phyloP scores from a whole-genome alignment of 1,140 invertebrate genomes.

The Monochamus saltuarius region DNA sequence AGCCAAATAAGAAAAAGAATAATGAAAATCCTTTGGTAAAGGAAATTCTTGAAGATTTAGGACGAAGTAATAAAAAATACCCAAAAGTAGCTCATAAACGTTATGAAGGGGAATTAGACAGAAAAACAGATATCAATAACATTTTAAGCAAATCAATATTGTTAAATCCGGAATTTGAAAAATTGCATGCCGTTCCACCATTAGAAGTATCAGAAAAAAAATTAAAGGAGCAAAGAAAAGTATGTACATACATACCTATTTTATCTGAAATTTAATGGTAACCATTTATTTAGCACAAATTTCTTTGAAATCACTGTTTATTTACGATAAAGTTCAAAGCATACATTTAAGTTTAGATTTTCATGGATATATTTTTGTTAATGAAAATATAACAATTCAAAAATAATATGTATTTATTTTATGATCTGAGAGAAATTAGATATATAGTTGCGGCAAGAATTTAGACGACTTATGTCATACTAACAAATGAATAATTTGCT shows the following conservation, averaged over 20 bases:
- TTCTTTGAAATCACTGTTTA: no score
- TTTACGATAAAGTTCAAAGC: no score
- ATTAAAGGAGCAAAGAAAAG: constrained; percentile 62
- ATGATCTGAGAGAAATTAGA: no score
- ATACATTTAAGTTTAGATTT: no score
- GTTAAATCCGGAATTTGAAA: constrained; percentile 67
- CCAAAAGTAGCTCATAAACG: constrained; percentile 31
- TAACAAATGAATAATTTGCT: no score
- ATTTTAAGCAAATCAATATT: constrained; percentile 64
- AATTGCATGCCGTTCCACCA: constrained; percentile 60
- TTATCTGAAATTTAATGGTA: no score
- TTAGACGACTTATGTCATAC: no score
- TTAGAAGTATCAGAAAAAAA: constrained; percentile 62
- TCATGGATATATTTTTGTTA: no score
- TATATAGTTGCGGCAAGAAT: no score
- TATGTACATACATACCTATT: constrained; percentile 46
- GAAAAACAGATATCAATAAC: constrained; percentile 56
- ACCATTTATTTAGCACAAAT: no score
- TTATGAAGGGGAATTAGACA: constrained; percentile 42
- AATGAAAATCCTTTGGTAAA: constrained; percentile 19
- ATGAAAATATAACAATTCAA: no score
- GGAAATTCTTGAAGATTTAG: constrained; percentile 21
- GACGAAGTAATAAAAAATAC: not conserved
- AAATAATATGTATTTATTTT: no score
- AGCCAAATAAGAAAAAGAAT: constrained; percentile 23